These are phyloP conservation scores for Oreochromis niloticus DNA, from an alignment of 2,113 vertebrate species.

Conservation along the genomic window DNA sequence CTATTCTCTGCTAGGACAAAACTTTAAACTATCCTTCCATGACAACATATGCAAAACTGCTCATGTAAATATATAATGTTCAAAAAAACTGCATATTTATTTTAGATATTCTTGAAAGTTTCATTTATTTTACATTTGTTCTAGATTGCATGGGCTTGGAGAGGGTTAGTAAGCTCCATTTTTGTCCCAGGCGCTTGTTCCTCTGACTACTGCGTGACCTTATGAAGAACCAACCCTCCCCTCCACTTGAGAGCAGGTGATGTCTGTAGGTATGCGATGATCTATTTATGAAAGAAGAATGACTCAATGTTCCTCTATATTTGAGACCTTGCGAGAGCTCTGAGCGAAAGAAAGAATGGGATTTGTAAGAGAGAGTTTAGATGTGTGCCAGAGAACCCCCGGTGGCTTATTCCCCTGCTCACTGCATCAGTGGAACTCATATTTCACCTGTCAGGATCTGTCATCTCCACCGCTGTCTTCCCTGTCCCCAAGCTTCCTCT, in stretches of 20 bases:
- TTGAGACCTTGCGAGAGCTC: neutral
- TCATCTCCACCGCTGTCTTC: conserved; percentile 25
- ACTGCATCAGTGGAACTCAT: conserved; percentile 41
- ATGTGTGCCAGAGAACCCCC: neutral
- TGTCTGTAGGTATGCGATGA: neutral
- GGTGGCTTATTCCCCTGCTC: neutral
- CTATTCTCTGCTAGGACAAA: neutral
- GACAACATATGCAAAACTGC: neutral
- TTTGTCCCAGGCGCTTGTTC: neutral
- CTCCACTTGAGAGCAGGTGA: neutral
- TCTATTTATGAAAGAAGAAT: neutral
- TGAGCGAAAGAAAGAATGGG: neutral
- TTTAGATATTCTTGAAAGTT: neutral
- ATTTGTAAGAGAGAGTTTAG: neutral
- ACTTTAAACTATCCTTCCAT: neutral
- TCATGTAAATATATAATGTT: neutral
- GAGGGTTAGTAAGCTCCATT: neutral
- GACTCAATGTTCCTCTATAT: neutral
- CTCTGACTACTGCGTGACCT: neutral
- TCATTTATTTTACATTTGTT: neutral
- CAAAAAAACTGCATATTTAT: neutral
- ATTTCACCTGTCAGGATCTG: conserved; percentile 53
- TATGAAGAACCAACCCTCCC: neutral
- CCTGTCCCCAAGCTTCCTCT: neutral
- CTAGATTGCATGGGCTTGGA: neutral